Evolutionary conservation across 2,113 vertebrate species (phyloP), one percentile per base, ranked within the genome.

Genomic region (Periophthalmus modestus): DNA sequence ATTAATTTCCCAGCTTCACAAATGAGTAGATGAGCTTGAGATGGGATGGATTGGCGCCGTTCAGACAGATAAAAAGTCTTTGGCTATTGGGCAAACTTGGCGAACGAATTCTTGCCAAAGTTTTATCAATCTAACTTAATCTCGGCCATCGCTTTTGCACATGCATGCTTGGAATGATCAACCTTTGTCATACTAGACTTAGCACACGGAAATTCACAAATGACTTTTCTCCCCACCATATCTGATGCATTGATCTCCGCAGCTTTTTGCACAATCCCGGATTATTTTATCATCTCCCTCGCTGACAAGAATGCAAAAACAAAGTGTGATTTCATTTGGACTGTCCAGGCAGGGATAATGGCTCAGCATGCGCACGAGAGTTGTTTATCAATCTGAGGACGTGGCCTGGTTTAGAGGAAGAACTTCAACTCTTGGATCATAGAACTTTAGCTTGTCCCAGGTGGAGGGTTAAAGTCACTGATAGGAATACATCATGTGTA

Each of bases 281-380:
- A 93, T 92, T 88, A 93, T 88, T 68, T 82, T 85, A 88, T 89
- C 83, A 83, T 90, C 79, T 88, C 79, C 16, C 71, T 59, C 70
- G 47, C 81, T 82, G 87, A 88, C 80, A 74, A 88, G 83, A 75
- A 91, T 57, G 23, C 55, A 55, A 79, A 87, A 88, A 85, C 81
- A 82, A 83, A 73, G 77, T 83, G 75, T 76, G 78, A 87, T 90
- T 90, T 80, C 57, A 89, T 90, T 91, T 76, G 80, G 69, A 74
- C 78, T 59, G 76, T 86, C 83, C 83, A 85, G 83, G 84, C 76
- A 83, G 68, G 83, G 82, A 81, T 91, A 84, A 90, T 82, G 69
- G 84, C 67, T 63, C 55, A 34, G 24, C 3, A 28, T 57, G 33
- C 48, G 48, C 65, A 12, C 58, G 72, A 19, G 7, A 68, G 74